Percentiles rank a stretch among this genome's conserved stretches.
phyloP scores from a whole-genome alignment of 2,888 invertebrate genomes.

The Nemotelus pantherinus region DNA sequence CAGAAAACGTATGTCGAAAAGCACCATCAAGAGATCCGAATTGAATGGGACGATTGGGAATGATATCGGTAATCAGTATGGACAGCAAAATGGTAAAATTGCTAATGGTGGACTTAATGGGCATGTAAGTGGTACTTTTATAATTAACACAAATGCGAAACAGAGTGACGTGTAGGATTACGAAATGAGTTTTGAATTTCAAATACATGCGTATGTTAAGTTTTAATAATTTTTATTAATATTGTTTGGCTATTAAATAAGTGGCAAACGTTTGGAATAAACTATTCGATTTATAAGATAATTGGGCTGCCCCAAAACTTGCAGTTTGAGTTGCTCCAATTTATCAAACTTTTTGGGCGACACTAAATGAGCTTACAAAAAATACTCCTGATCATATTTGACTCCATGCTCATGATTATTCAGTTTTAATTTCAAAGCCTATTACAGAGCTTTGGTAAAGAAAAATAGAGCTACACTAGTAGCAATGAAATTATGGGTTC shows the following conservation, averaged over 20 bases:
- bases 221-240: constrained; percentile 44
- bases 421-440: no score
- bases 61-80: constrained; percentile 1
- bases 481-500: no score
- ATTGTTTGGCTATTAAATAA: constrained; percentile 9
- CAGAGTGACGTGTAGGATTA: constrained; percentile 65
- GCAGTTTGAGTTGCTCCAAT: no score
- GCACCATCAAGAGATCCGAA: constrained; percentile 61
- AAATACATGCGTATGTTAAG: constrained; percentile 39
- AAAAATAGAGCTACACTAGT: no score
- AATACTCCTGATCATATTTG: no score
- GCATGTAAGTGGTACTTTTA: constrained; percentile 64
- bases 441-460: no score
- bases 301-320: no score
- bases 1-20: constrained; percentile 59
- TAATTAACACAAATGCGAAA: constrained; percentile 65
- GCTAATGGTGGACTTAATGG: constrained; percentile 59
- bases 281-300: no score
- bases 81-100: constrained; percentile 57
- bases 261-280: no score
- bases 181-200: constrained; percentile 56
- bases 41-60: constrained; percentile 58
- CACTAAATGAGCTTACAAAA: no score
- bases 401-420: no score
- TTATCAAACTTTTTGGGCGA: no score